Evolutionary conservation across 2,888 invertebrate species (phyloP).

Genomic region (Dynastes tityus): DNA sequence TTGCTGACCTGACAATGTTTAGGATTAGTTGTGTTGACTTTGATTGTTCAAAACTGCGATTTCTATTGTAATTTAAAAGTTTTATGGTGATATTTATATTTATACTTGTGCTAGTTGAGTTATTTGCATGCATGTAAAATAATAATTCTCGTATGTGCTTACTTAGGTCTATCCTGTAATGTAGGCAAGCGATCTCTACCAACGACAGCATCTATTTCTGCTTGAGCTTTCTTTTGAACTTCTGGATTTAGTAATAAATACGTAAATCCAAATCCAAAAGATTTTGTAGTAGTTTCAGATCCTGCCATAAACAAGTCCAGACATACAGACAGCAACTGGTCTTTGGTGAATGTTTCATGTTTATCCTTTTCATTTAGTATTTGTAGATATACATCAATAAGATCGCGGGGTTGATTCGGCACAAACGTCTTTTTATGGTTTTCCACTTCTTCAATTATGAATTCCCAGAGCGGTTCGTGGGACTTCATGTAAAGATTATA

Average conservation of each 20-base stretch:
- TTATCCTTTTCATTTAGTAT: slow-evolving; percentile 77
- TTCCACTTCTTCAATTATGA: slow-evolving; percentile 80
- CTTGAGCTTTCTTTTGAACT: slow-evolving; percentile 83
- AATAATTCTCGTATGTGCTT: slow-evolving; percentile 61
- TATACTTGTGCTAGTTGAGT: no score
- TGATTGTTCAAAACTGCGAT: no score
- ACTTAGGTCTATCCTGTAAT: slow-evolving; percentile 82
- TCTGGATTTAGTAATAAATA: slow-evolving; percentile 81
- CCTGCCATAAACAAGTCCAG: slow-evolving; percentile 92
- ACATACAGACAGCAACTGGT: slow-evolving; percentile 84
- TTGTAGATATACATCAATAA: slow-evolving; percentile 87
- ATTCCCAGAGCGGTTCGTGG: slow-evolving; percentile 82
- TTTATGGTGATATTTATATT: no score
- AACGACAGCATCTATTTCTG: slow-evolving; percentile 84
- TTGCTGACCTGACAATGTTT: no score
- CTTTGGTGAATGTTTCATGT: slow-evolving; percentile 77
- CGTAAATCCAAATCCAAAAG: slow-evolving; percentile 83
- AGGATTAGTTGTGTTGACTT: no score
- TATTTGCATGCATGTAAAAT: no score
- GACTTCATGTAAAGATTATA: slow-evolving; percentile 82
- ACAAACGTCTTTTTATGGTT: slow-evolving; percentile 80
- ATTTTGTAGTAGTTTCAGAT: slow-evolving; percentile 88
- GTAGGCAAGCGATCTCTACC: slow-evolving; percentile 80
- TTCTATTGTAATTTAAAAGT: no score
- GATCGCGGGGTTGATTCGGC: slow-evolving; percentile 78